Evolutionary conservation across 2,888 invertebrate genomes (phyloP), one percentile per base, ranked within the genome.

Genomic region (Lamellibrachia satsuma): DNA sequence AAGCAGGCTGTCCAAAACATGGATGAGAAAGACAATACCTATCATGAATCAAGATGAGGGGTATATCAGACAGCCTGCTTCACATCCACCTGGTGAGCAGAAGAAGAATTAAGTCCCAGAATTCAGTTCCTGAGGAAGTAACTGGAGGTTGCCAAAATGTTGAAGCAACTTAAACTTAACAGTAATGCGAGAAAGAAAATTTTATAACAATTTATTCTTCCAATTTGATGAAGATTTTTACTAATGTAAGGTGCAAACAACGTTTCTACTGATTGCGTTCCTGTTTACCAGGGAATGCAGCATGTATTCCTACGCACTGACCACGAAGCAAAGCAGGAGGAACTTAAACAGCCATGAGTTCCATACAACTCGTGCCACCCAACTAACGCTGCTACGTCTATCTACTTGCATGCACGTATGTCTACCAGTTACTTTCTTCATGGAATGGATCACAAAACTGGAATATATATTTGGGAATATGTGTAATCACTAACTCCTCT

Each of bases 401-500:
- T 15, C 75, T 75, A n/a, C 75, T 6, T 75, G 75, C 75, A 22
- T 75, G 75, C 57, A 8, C 15, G 57, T 75, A 11, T 6, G 75
- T 75, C 75, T 75, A 75, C 22, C 75, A 22, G n/a, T 22, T 75
- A 75, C 75, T 75, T 75, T 75, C 75, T 75, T 75, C 75, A 75
- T 75, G 75, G 75, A 75, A 75, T 75, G 75, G 75, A 75, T 75
- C 75, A 22, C 75, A 75, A 75, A 75, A 75, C 22, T 75, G 75
- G 75, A 75, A 75, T 75, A 75, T 75, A 75, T 75, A 75, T 75
- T 75, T n/a, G 75, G 75, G 75, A 75, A 75, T 75, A 75, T 75
- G 75, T n/a, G n/a, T 22, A 75, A 39, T 39, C 39, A n/a, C 75
- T 75, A 75, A 75, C 22, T 75, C 75, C 75, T 75, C 15, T 75